Base-by-base conservation (phyloP, 2,888 invertebrate species). In the Lasioglossum villosulum region DNA sequence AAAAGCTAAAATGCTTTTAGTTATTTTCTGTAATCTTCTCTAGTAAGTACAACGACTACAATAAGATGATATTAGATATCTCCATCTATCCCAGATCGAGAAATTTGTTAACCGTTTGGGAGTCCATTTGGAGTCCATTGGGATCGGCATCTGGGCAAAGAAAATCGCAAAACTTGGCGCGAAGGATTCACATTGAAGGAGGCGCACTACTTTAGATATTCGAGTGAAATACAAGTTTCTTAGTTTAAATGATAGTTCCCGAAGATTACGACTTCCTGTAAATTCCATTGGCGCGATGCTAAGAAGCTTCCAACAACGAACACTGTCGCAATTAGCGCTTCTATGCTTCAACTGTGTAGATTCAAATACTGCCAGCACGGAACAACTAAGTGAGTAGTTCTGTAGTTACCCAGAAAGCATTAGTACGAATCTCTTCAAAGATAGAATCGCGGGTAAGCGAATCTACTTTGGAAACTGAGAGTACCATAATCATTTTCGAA, bases 231-330 rank as follows among this genome's bases (percentile, higher is more conserved):
- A 30, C 27, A 59, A 59, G 14, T 59, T 59, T 27, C 27, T 16
- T 30, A 27, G 27, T 27, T 59, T 27, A 27, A 59, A 59, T 30
- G 27, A 59, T 59, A 19, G 66, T 34, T 66, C 3, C 34, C 16
- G 19, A 19, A 34, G 66, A 66, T 34, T 19, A 34, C 66, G 19
- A 19, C 8, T 10, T 16, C 34, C 30, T 3, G 66, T 34, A 10
- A 66, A 66, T 66, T 66, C 34, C 3, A 19, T 34, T 34, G 66
- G 16, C 66, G 30, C 66, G 34, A 30, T 19, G 66, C 8, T 66
- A 66, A 66, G 66, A 66, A 66, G 66, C 34, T 66, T 34, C 66
- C 19, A 34, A 66, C 66, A 66, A 66, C 30, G 66, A 30, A 34
- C 19, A 34, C 66, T 19, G 66, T 66, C 34, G 34, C 66, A 66